These are phyloP conservation scores for Hydrolagus affinis DNA, from an alignment of 2,113 vertebrate species.

Conservation along the genomic window DNA sequence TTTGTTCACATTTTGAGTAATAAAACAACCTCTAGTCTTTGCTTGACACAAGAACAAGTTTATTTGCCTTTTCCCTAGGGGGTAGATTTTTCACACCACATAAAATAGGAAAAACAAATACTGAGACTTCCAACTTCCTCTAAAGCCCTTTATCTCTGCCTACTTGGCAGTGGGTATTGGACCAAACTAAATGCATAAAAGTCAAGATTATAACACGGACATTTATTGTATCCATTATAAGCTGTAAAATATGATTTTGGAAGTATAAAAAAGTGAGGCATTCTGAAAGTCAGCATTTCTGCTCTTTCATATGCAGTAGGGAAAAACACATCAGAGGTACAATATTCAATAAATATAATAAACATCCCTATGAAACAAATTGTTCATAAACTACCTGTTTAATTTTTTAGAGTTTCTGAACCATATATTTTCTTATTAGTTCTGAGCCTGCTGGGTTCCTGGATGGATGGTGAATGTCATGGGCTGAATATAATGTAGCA, in stretches of 20 bases:
- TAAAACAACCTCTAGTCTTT: slow-evolving; percentile 42
- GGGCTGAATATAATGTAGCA: slow-evolving; percentile 89
- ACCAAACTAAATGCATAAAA: slow-evolving; percentile 37
- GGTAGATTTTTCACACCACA: slow-evolving; percentile 12
- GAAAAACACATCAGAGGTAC: slow-evolving; percentile 64
- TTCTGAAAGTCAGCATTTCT: slow-evolving; percentile 67
- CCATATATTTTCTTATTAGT: slow-evolving; percentile 99
- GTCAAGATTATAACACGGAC: slow-evolving; percentile 35
- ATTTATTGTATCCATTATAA: slow-evolving; percentile 45
- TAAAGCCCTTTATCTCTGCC: slow-evolving; percentile 33
- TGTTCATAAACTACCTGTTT: slow-evolving; percentile 98
- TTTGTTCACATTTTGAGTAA: slow-evolving; percentile 39
- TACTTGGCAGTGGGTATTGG: slow-evolving; percentile 32
- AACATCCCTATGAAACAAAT: slow-evolving; percentile 94
- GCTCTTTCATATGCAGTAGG: slow-evolving; percentile 60
- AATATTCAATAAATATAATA: slow-evolving; percentile 94
- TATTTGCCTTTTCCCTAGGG: slow-evolving; percentile 31
- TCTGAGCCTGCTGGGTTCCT: slow-evolving; percentile 90
- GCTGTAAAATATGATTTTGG: slow-evolving; percentile 36
- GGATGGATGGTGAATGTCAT: slow-evolving; percentile 98
- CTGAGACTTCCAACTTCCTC: slow-evolving; percentile 18
- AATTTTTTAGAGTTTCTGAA: slow-evolving; percentile 98
- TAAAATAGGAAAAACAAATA: slow-evolving; percentile 32
- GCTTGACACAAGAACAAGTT: slow-evolving; percentile 37
- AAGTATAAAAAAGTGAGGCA: slow-evolving; percentile 54